These are phyloP conservation scores for Acrocyrtus sp. DNA, from an alignment of 2,888 invertebrate species.

Conservation along the genomic window DNA sequence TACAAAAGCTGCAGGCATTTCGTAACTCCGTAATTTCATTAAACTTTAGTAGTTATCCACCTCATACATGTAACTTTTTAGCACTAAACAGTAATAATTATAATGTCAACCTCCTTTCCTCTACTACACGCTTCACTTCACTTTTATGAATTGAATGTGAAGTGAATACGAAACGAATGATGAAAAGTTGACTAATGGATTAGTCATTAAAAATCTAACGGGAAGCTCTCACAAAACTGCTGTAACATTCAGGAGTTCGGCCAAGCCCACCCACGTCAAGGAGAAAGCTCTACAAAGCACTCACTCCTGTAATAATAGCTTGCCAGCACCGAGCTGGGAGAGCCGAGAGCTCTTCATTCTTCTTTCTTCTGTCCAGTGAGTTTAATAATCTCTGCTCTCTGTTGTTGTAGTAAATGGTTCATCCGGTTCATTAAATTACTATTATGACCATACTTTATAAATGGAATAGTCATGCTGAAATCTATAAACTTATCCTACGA, in stretches of 20 bases:
- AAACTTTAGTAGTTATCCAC: too few relatives aligned
- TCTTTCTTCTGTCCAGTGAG: constrained; percentile 23
- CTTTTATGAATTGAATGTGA: constrained; percentile 13
- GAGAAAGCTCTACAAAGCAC: too few relatives aligned
- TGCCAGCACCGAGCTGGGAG: background rate
- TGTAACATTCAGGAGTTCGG: too few relatives aligned
- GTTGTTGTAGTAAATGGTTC: constrained; percentile 17
- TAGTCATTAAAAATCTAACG: constrained; percentile 33
- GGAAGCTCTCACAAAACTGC: constrained; percentile 8
- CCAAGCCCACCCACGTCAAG: constrained; percentile 44
- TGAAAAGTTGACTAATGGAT: constrained; percentile 47
- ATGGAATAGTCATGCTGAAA: too few relatives aligned
- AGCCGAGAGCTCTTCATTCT: background rate
- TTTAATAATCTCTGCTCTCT: too few relatives aligned
- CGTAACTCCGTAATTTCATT: too few relatives aligned
- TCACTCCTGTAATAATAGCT: too few relatives aligned
- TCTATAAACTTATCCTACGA: too few relatives aligned
- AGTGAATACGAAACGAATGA: constrained; percentile 8
- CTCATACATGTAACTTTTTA: too few relatives aligned
- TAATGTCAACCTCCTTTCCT: constrained; percentile 32
- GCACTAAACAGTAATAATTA: constrained; percentile 33
- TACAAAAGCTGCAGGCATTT: too few relatives aligned
- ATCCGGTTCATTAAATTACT: constrained; percentile 46
- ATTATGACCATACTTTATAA: constrained; percentile 29
- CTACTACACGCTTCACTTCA: constrained; percentile 1